Conservation (phyloP, 2,797 vertebrate species). For the Mus spretus region DNA sequence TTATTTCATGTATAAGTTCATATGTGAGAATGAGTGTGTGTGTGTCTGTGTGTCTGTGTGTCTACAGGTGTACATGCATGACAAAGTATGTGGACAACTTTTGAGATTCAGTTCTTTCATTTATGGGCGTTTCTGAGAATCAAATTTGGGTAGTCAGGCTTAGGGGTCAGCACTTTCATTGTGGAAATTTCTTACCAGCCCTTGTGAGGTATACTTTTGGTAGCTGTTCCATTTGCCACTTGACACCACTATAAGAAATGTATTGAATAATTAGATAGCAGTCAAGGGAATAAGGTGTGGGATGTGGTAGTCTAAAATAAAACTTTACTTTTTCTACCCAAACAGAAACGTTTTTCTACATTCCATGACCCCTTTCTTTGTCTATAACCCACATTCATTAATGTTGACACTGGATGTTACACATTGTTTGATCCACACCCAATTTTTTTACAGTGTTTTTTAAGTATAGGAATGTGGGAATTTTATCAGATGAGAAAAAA, state of each 20-base stretch:
- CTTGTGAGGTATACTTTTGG: background rate
- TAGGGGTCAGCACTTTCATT: background rate
- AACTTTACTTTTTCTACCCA: background rate
- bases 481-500: conserved; percentile 52
- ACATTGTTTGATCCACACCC: background rate
- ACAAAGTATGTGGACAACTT: background rate
- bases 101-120: background rate
- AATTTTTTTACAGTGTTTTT: conserved; percentile 51
- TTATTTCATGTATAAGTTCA: background rate
- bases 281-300: too few relatives aligned
- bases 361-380: conserved; percentile 52
- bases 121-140: background rate
- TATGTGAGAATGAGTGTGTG: background rate
- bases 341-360: conserved; percentile 17
- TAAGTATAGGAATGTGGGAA: conserved; percentile 24
- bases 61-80: background rate
- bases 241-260: too few relatives aligned
- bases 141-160: background rate
- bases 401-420: conserved; percentile 29
- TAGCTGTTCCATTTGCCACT: too few relatives aligned
- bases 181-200: background rate
- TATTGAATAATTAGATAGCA: too few relatives aligned
- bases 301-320: conserved; percentile 32
- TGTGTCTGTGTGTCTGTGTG: background rate
- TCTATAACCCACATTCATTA: conserved; percentile 37